Conservation (phyloP, 2,113 vertebrate genomes). For the Bungarus multicinctus region DNA sequence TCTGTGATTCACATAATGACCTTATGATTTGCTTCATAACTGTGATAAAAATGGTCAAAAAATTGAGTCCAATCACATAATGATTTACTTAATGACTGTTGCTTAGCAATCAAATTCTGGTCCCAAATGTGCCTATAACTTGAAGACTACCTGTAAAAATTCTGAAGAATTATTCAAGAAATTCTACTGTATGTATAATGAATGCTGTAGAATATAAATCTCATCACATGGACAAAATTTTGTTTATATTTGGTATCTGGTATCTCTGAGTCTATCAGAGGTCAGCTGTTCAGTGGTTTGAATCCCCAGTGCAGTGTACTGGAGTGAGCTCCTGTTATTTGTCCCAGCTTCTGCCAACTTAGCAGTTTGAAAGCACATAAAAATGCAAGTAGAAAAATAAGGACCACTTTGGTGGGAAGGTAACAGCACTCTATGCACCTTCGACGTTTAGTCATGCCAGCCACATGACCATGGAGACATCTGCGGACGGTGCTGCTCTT, state of each 20-base stretch:
- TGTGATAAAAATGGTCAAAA: background rate
- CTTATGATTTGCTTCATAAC: background rate
- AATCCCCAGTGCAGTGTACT: no score
- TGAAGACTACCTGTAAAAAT: background rate
- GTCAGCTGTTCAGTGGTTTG: no score
- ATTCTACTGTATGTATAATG: background rate
- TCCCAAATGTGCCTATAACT: background rate
- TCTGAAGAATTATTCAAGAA: background rate
- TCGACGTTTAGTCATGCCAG: no score
- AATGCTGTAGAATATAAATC: background rate
- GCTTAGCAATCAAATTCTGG: background rate
- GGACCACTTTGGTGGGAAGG: no score
- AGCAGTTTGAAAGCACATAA: no score
- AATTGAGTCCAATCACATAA: background rate
- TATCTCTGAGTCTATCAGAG: no score
- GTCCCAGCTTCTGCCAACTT: no score
- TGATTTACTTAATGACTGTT: background rate
- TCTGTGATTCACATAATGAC: background rate
- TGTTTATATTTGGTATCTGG: background rate
- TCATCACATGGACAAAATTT: background rate
- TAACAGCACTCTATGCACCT: no score
- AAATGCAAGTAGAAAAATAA: no score
- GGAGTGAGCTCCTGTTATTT: no score
- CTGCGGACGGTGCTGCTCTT: no score
- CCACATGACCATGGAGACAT: no score